Evolutionary conservation across 2,113 vertebrate genomes (phyloP), one percentile per base, ranked within the genome.

Genomic region (Channa argus): DNA sequence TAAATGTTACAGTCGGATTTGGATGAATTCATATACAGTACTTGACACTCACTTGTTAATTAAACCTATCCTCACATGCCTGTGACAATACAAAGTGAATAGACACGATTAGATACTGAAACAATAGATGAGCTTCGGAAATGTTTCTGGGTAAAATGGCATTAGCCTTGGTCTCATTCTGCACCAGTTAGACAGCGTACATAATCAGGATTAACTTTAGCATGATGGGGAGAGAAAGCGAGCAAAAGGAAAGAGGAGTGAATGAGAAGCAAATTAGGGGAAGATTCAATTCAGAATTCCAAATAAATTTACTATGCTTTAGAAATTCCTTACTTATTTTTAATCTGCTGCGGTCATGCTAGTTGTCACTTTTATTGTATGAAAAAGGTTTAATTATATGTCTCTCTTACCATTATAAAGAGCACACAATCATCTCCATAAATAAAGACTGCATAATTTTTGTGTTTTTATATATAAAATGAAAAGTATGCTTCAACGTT

Each of bases 121-220:
- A 92, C 86, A 91, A 90, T 89, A 90, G 80, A 52, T n/a, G n/a
- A 64, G 88, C 80, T 69, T 83, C 84, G 75, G 83, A 90, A 93
- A 82, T 65, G 53, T 85, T 84, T 89, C 76, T 86, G 81, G 68
- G 63, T 82, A 80, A 91, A 92, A 92, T 87, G 80, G 55, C 54
- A 87, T 91, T 86, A 87, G 81, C 53, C 55, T 39, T 66, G 77
- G 73, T 80, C 61, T 86, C 83, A 83, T 92, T 85, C 79, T 86
- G 83, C 83, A 81, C 63, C 79, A 83, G 70, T 89, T 89, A 88
- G 76, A 78, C 65, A 56, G 82, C 70, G 51, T 89, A 88, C 84
- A 89, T 92, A 93, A 93, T 92, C 77, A 72, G 89, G 92, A 94
- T 92, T 91, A 93, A 89, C 87, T 91, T 86, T 64, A 79, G 80